Evolutionary conservation across 2,113 vertebrate species (phyloP), one percentile per base, ranked within the genome.

Genomic region (Stomatorhinus ivindoensis): DNA sequence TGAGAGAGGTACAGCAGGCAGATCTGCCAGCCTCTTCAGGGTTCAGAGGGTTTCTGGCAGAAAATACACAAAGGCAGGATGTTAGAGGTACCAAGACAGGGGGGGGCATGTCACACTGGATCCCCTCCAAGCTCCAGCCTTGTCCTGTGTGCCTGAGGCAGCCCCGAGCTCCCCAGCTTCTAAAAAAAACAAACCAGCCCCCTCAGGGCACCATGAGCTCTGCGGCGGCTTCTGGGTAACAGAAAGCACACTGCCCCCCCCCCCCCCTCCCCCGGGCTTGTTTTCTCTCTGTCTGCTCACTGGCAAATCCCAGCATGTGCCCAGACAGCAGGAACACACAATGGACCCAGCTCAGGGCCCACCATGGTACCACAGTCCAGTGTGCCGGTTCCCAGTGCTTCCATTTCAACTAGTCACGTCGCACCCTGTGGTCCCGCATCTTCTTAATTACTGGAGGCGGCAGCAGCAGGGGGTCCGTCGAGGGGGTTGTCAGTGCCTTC

Each of bases 281-380:
- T 92, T 92, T 93, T 93, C 89, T 61, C 19, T 92, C 91, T 87
- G 80, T 90, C 90, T 92, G 90, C 89, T 87, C 88, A 61, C 86
- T 89, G 44, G 3, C 85, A 88, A 48, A 89, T 50, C 84, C 65
- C 89, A 11, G 88, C 92, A 80, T 82, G 44, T 84, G 53, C 85
- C 50, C 90, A 91, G 87, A 89, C 76, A 13, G 27, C 58, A 90
- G 90, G 89, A 89, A 90, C 87, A 91, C 90, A 87, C 89, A 85
- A 87, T 39, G 21, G 53, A 55, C 17, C 88, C 15, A 53, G 9
- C 51, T 42, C 15, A 21, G 86, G 83, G 88, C 90, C 88, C 31
- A 82, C 84, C 46, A 19, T 24, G 15, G 53, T 61, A 35, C 53
- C 87, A 31, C 3, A 15, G 35, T 24, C 39, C 39, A 11, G 17